Percentiles rank a stretch among this genome's conserved stretches.
Conservation (phyloP, 2,888 invertebrate genomes). For the Microctonus brassicae region DNA sequence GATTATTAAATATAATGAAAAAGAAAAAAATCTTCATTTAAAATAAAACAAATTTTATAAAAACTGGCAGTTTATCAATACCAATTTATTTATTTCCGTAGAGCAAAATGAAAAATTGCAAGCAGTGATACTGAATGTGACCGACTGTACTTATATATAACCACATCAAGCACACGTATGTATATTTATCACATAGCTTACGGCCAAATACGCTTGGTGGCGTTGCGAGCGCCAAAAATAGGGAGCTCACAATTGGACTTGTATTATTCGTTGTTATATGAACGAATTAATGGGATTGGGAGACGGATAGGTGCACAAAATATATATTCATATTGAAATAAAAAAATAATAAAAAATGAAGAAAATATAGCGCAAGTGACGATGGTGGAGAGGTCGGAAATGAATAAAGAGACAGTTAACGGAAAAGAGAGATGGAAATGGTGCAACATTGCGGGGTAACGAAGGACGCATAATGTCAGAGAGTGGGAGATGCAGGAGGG, state of each 20-base stretch:
- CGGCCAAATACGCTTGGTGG: not conserved
- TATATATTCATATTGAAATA: not conserved
- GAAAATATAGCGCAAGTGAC: not conserved
- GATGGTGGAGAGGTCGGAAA: slow-evolving; percentile 16
- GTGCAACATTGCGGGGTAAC: slow-evolving; percentile 38
- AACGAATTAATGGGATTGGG: not conserved
- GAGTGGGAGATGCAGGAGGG: slow-evolving; percentile 39
- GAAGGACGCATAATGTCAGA: slow-evolving; percentile 32
- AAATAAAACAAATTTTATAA: no score
- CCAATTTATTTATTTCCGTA: no score
- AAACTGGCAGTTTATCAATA: no score
- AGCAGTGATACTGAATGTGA: no score
- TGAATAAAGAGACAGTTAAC: slow-evolving; percentile 17
- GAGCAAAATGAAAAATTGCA: no score
- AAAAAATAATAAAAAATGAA: not conserved
- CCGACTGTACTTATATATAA: not conserved
- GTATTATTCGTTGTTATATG: not conserved
- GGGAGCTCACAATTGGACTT: not conserved
- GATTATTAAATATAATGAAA: no score
- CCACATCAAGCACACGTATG: not conserved
- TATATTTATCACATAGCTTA: not conserved
- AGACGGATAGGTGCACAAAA: not conserved
- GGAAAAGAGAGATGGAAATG: slow-evolving; percentile 36
- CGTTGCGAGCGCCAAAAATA: not conserved
- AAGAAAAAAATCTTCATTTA: no score